Conservation (phyloP, 2,797 vertebrate genomes). For the Coendou prehensilis region DNA sequence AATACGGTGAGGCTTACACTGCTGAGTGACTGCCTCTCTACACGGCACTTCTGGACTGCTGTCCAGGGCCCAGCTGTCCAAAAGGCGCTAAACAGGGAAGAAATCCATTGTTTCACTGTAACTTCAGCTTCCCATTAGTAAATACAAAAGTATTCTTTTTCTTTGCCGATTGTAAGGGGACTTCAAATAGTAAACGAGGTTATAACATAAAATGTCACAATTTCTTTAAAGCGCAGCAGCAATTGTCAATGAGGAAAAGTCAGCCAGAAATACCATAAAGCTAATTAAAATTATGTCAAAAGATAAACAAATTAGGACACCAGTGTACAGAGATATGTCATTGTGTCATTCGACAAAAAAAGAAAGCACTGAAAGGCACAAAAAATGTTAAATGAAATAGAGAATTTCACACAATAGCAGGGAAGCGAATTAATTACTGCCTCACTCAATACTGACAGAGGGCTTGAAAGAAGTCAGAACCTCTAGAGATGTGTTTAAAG, state of each 20-base stretch:
- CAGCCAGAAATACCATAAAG: constrained; percentile 72
- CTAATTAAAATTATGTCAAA: constrained; percentile 83
- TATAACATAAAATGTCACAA: constrained; percentile 39
- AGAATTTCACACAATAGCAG: constrained; percentile 54
- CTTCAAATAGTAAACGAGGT: constrained; percentile 69
- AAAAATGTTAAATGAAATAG: constrained; percentile 68
- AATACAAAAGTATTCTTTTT: constrained; percentile 33
- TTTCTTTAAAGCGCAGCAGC: constrained; percentile 45
- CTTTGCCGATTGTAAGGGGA: not conserved
- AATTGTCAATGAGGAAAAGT: constrained; percentile 71
- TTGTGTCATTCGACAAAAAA: constrained; percentile 64
- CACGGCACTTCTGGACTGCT: not conserved
- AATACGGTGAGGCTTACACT: not conserved
- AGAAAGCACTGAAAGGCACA: constrained; percentile 67
- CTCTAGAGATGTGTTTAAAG: constrained; percentile 68
- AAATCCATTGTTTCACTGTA: not conserved
- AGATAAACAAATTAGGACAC: constrained; percentile 84
- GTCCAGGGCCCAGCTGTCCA: constrained; percentile 9
- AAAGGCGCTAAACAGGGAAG: constrained; percentile 13
- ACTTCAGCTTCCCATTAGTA: constrained; percentile 30
- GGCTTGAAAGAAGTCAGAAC: constrained; percentile 68
- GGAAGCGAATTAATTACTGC: constrained; percentile 79
- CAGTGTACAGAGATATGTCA: constrained; percentile 78
- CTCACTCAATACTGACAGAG: constrained; percentile 72
- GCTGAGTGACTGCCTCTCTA: not conserved